phyloP scores from a whole-genome alignment of 2,797 vertebrate genomes.

The Salarias fasciatus region DNA sequence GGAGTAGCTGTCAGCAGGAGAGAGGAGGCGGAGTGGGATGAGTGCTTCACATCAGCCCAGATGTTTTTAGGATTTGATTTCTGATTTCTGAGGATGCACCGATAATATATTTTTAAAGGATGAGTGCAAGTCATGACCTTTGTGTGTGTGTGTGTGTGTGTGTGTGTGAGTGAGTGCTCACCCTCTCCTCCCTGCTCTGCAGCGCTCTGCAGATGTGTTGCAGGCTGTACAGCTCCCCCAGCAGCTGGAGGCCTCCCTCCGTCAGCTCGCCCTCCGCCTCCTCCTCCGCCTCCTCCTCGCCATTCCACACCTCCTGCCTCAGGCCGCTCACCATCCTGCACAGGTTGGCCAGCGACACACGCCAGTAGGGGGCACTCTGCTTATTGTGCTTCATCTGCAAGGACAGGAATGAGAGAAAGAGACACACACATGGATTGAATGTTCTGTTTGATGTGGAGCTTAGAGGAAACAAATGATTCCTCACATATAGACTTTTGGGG shows the following conservation, averaged over 20 bases:
- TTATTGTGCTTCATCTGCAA: slow-evolving; percentile 84
- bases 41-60: too few species aligned
- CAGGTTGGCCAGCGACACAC: slow-evolving; percentile 86
- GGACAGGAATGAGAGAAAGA: background rate
- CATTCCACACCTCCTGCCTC: slow-evolving; percentile 79
- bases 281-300: slow-evolving; percentile 84
- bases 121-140: too few species aligned
- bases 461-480: too few species aligned
- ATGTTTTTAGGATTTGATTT: too few species aligned
- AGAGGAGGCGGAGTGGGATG: too few species aligned
- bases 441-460: too few species aligned
- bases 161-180: slow-evolving; percentile 30
- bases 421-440: background rate
- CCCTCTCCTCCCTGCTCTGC: slow-evolving; percentile 89
- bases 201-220: slow-evolving; percentile 89
- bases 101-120: too few species aligned
- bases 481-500: too few species aligned
- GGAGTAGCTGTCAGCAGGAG: slow-evolving; percentile 68
- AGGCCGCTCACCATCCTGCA: slow-evolving; percentile 86
- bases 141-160: slow-evolving; percentile 15
- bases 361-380: slow-evolving; percentile 90
- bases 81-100: too few species aligned
- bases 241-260: slow-evolving; percentile 84
- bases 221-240: slow-evolving; percentile 87
- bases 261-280: slow-evolving; percentile 74